A percentile compares a stretch with the other conserved stretches of the same genome.
These are phyloP conservation scores for Phylloscopus trochiloides DNA, from an alignment of 2,113 vertebrate species.

Conservation along the genomic window DNA sequence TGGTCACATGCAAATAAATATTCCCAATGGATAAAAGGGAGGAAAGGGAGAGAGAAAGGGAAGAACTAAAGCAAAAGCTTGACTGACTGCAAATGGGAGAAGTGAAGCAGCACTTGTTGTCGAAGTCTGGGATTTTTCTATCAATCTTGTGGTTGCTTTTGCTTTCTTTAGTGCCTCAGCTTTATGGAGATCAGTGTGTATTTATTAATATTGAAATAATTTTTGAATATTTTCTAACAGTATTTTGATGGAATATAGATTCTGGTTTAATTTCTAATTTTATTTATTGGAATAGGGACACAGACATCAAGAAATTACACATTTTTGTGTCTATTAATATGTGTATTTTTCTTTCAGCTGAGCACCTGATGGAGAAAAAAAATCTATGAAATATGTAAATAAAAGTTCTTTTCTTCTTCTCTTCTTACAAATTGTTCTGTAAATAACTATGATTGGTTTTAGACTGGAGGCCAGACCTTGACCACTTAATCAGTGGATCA, in stretches of 20 bases:
- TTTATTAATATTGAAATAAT: neutral
- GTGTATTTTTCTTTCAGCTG: neutral
- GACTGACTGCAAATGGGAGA: neutral
- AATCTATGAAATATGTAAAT: neutral
- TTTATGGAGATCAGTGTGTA: neutral
- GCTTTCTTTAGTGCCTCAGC: neutral
- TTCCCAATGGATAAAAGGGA: neutral
- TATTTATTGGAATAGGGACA: neutral
- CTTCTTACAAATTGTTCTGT: neutral
- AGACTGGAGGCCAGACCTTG: conserved; percentile 20
- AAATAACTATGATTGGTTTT: neutral
- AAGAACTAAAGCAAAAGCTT: neutral
- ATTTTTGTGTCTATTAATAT: neutral
- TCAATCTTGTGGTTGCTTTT: neutral
- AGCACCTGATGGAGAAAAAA: neutral
- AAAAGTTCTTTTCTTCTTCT: neutral
- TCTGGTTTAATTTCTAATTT: neutral
- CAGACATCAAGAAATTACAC: neutral
- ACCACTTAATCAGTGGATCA: conserved; percentile 23
- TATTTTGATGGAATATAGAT: neutral
- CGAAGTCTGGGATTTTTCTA: neutral
- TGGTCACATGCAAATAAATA: neutral
- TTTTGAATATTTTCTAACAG: neutral
- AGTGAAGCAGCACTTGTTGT: neutral
- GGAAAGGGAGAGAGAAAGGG: neutral